These are phyloP conservation scores for Halisarca cf. caerulea DNA, from an alignment of 37 sponge, comb jelly and placozoan species.

Conservation along the genomic window DNA sequence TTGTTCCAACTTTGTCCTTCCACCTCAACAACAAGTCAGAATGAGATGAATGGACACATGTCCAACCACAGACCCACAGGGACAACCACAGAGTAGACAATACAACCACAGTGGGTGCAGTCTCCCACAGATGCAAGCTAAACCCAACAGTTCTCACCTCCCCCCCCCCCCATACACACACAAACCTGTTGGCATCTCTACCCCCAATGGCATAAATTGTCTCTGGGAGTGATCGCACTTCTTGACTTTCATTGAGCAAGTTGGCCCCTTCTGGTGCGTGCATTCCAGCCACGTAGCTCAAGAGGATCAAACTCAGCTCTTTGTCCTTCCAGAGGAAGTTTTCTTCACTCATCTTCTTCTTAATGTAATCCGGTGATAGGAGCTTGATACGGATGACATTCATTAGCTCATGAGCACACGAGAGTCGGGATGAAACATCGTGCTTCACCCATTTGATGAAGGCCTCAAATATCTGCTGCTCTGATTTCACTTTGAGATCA, in stretches of 20 bases:
- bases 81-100: too few species aligned
- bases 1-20: too few species aligned
- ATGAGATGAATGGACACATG: background rate
- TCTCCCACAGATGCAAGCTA: too few species aligned
- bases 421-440: slow-evolving; percentile 51
- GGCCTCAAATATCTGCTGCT: slow-evolving; percentile 72
- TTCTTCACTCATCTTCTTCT: slow-evolving; percentile 43
- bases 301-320: slow-evolving; percentile 2
- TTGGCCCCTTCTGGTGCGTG: background rate
- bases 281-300: slow-evolving; percentile 3
- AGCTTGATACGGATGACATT: slow-evolving; percentile 70
- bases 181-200: slow-evolving; percentile 51
- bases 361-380: slow-evolving; percentile 63
- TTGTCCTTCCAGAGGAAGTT: slow-evolving; percentile 44
- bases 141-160: too few species aligned
- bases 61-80: background rate
- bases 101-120: too few species aligned
- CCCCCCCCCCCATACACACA: too few species aligned
- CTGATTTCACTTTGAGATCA: slow-evolving; percentile 80
- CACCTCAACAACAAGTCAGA: too few species aligned
- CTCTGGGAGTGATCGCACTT: slow-evolving; percentile 45
- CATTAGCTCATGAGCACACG: slow-evolving; percentile 53
- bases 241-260: background rate
- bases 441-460: slow-evolving; percentile 83
- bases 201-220: slow-evolving; percentile 91